These are phyloP conservation scores for Lysiphlebus fabarum DNA, from an alignment of 1,140 invertebrate species.

Conservation along the genomic window DNA sequence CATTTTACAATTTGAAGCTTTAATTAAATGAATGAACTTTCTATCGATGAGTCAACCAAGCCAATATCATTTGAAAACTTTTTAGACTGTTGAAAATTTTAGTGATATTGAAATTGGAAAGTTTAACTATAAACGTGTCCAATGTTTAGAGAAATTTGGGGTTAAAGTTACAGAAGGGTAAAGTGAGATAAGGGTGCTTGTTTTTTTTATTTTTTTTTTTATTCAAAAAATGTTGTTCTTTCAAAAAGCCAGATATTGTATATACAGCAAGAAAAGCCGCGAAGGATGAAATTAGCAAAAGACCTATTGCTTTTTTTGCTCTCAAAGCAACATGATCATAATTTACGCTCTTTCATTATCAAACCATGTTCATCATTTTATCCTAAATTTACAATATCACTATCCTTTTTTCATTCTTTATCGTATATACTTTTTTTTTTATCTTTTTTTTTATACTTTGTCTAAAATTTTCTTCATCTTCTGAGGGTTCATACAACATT, in stretches of 20 bases:
- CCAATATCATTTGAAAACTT: constrained; percentile 11
- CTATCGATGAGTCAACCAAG: not conserved
- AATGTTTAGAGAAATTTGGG: no score
- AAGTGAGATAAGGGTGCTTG: not conserved
- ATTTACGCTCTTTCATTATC: constrained; percentile 25
- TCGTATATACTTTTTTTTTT: no score
- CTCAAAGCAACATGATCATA: constrained; percentile 14
- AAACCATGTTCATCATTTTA: not conserved
- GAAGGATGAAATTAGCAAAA: constrained; percentile 20
- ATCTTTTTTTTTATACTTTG: no score
- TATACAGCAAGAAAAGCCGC: constrained; percentile 13
- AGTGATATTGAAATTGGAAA: constrained; percentile 21
- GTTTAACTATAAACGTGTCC: not conserved
- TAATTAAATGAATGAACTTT: constrained; percentile 18
- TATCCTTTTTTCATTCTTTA: no score
- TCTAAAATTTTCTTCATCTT: no score
- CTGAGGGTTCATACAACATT: no score
- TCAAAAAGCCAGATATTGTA: no score
- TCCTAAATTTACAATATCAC: not conserved
- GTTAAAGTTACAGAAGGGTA: not conserved
- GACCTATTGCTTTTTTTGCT: constrained; percentile 4
- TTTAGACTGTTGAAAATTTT: constrained; percentile 4
- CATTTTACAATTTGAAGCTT: constrained; percentile 1
- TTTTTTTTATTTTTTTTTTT: no score
- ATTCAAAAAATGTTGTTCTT: no score